phyloP scores from a whole-genome alignment of 2,797 vertebrate genomes.

The Hephaestus fuliginosus region DNA sequence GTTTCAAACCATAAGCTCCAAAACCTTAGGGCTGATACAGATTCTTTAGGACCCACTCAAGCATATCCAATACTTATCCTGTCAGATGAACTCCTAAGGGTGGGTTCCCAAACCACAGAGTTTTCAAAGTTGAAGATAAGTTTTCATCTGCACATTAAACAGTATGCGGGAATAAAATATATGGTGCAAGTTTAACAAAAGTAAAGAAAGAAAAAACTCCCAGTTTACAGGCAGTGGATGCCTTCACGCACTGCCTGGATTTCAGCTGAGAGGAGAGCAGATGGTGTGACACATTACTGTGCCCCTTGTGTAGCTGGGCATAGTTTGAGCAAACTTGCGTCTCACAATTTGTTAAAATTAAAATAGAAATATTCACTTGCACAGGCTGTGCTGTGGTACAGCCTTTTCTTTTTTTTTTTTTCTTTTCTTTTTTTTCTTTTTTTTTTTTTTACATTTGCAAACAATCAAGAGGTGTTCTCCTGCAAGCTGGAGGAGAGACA shows the following conservation, averaged over 20 bases:
- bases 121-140: constrained; percentile 12
- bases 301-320: constrained; percentile 29
- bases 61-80: constrained; percentile 20
- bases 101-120: constrained; percentile 12
- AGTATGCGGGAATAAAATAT: neutral
- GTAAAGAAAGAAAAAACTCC: neutral
- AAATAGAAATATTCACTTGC: constrained; percentile 51
- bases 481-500: constrained; percentile 5
- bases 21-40: neutral
- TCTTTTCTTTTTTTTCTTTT: neutral
- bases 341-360: constrained; percentile 41
- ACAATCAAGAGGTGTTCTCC: constrained; percentile 28
- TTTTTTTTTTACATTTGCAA: constrained; percentile 13
- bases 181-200: constrained; percentile 9
- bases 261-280: constrained; percentile 37
- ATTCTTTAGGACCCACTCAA: constrained; percentile 18
- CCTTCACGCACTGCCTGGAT: constrained; percentile 5
- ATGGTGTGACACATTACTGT: constrained; percentile 46
- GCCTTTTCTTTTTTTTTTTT: neutral
- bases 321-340: constrained; percentile 16
- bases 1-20: constrained; percentile 19
- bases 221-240: neutral
- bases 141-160: constrained; percentile 26
- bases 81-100: constrained; percentile 29
- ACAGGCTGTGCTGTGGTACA: constrained; percentile 11